Conservation (phyloP, 2,888 invertebrate species). For the Dimorphilus gyrociliatus region DNA sequence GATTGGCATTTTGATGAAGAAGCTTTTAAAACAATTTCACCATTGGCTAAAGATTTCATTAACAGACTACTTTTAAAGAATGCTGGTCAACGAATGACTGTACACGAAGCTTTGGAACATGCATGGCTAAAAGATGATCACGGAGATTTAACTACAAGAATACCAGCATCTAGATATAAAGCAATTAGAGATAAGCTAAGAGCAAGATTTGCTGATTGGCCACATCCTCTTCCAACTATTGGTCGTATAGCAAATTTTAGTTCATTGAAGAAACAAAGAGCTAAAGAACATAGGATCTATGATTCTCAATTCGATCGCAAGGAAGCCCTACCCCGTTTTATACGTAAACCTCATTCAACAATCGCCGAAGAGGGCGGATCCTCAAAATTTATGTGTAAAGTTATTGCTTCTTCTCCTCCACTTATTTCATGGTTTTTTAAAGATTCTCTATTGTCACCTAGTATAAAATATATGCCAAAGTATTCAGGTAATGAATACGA, state of each 20-base stretch:
- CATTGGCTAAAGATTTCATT: conserved; percentile 96
- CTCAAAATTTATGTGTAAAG: conserved; percentile 88
- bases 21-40: conserved; percentile 79
- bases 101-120: conserved; percentile 89
- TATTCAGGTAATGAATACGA: conserved; percentile 90
- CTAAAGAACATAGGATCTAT: conserved; percentile 89
- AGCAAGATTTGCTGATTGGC: conserved; percentile 45
- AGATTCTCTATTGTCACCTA: conserved; percentile 54
- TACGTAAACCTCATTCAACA: conserved; percentile 84
- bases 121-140: conserved; percentile 59
- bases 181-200: conserved; percentile 72
- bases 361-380: conserved; percentile 94
- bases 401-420: conserved; percentile 78
- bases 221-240: conserved; percentile 66
- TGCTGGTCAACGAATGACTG: conserved; percentile 83
- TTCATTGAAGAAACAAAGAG: conserved; percentile 76
- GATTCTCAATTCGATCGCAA: conserved; percentile 87
- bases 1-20: conserved; percentile 99
- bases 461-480: conserved; percentile 97
- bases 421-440: conserved; percentile 66
- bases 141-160: conserved; percentile 38
- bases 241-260: conserved; percentile 94
- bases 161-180: conserved; percentile 67
- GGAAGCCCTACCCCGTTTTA: conserved; percentile 94
- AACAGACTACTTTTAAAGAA: conserved; percentile 66